Base-by-base conservation (phyloP, 2,113 vertebrate genomes). In the Trochalopteron elliotii region DNA sequence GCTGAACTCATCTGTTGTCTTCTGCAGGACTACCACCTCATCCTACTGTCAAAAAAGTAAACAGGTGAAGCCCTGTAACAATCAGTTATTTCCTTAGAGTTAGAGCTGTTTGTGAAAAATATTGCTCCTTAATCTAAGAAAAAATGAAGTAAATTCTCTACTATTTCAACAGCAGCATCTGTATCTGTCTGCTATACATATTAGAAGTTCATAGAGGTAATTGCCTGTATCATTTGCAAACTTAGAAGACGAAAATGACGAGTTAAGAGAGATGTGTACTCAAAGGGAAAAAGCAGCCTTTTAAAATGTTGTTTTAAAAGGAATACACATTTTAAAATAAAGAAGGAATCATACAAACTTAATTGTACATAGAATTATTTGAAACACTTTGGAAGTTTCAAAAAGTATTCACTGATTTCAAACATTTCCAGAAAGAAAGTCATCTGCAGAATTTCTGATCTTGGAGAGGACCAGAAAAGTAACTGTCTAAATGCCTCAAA, bases 111-210 rank as follows among this genome's bases (percentile, higher is more conserved):
- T 88, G 61, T 31, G 40, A 85, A 40, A 75, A 94, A 56, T 70
- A 69, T 57, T 90, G 53, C 39, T 83, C 77, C 31, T 12, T 93
- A 79, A 77, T 82, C 70, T 80, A 72, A 65, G 84, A 83, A 45
- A 59, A 95, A 94, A 78, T 42, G 25, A 95, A 94, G n/a, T 72
- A 60, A 65, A 83, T 87, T 94, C 31, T 93, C 28, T 39, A 92
- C 69, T 27, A 44, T 83, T 93, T 55, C 83, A 94, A 59, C 40
- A 81, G 63, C 8, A 90, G 24, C 77, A 76, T 88, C 35, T 79
- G 5, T 27, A 27, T 63, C 70, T 69, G 42, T 67, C 91, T 96
- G 35, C 59, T 83, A 35, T 14, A 57, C 45, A 59, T 60, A 80
- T 60, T 89, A 85, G 70, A 94, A 89, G 60, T 60, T 90, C 87